These are phyloP conservation scores for Anguilla anguilla DNA, from an alignment of 2,797 vertebrate genomes.

Conservation along the genomic window DNA sequence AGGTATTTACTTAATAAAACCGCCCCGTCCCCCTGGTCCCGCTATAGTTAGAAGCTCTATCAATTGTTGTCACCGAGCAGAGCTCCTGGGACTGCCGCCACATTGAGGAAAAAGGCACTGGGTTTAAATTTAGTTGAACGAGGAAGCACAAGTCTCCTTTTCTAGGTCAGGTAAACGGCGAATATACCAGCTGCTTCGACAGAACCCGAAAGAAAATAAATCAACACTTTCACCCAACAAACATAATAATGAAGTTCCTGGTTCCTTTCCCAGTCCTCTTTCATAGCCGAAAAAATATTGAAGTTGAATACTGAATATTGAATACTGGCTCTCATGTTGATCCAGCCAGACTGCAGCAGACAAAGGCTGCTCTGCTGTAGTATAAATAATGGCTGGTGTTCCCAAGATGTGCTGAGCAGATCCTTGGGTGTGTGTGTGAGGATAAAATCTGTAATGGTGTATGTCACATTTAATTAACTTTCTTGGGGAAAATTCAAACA, in stretches of 20 bases:
- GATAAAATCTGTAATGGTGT: background rate
- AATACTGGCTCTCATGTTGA: background rate
- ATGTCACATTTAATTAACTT: slow-evolving; percentile 7
- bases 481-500: background rate
- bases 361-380: background rate
- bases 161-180: slow-evolving; percentile 73
- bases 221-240: background rate
- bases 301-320: slow-evolving; percentile 32
- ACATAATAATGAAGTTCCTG: background rate
- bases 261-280: background rate
- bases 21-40: slow-evolving; percentile 47
- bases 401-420: background rate
- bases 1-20: slow-evolving; percentile 56
- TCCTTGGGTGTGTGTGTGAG: background rate
- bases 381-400: background rate
- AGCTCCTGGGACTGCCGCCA: slow-evolving; percentile 56
- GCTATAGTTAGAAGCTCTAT: slow-evolving; percentile 69
- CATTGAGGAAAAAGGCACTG: slow-evolving; percentile 50
- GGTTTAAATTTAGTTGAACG: slow-evolving; percentile 61
- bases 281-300: slow-evolving; percentile 35
- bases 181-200: slow-evolving; percentile 57
- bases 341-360: background rate
- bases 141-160: slow-evolving; percentile 62
- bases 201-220: slow-evolving; percentile 39
- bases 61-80: slow-evolving; percentile 68